Conservation (phyloP, 2,888 invertebrate genomes). For the Agrypnus murinus region DNA sequence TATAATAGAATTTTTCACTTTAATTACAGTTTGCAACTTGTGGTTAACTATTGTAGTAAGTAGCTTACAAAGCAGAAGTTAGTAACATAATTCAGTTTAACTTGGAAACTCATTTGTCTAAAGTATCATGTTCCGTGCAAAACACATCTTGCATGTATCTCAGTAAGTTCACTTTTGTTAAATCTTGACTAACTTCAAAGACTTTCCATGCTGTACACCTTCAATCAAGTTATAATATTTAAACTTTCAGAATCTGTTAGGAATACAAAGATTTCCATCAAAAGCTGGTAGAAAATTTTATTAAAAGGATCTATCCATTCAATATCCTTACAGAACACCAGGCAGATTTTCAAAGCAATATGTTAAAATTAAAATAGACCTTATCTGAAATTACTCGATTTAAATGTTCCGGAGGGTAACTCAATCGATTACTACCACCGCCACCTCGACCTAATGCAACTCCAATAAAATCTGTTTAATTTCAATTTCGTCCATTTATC, state of each 20-base stretch:
- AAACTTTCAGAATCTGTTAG: not conserved
- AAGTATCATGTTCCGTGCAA: not conserved
- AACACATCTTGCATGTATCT: not conserved
- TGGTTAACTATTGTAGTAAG: too few relatives aligned
- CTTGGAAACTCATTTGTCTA: slow-evolving; percentile 4
- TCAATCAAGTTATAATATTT: not conserved
- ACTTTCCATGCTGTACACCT: not conserved
- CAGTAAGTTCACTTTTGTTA: not conserved
- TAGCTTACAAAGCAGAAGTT: too few relatives aligned
- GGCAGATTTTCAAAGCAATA: not conserved
- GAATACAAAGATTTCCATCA: not conserved
- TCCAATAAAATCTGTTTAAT: not conserved
- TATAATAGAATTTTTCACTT: too few relatives aligned
- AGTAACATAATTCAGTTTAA: not conserved
- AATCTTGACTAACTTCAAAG: not conserved
- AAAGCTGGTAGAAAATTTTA: not conserved
- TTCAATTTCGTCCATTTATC: not conserved
- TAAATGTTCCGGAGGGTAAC: not conserved
- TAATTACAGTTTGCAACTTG: too few relatives aligned
- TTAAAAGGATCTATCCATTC: not conserved
- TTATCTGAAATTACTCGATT: not conserved
- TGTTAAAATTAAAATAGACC: slow-evolving; percentile 6
- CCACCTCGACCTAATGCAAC: not conserved
- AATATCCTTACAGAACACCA: not conserved
- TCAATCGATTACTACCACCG: not conserved